Evolutionary conservation across 2,888 invertebrate species (phyloP), one percentile per base, ranked within the genome.

Genomic region (Selenia dentaria): DNA sequence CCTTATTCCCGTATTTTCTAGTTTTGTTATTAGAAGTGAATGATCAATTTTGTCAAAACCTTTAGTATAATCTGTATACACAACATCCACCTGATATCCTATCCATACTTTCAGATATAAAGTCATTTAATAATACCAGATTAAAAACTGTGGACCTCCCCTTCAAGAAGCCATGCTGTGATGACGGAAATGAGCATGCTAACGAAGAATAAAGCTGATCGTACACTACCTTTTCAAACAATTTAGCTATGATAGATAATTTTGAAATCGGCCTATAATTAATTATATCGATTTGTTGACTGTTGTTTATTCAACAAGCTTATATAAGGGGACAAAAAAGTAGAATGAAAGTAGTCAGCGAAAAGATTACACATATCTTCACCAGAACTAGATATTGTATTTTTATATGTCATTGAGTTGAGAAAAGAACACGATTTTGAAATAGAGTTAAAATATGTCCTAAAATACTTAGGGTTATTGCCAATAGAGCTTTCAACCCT

Each of bases 51-150:
- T 13, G 14, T 29, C 29, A n/a, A 14, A 29, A n/a, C 2, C 6
- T 14, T 29, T 14, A n/a, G 13, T 29, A n/a, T 29, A 29, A 29
- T 29, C 29, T 12, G 29, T 29, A 6, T 27, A 27, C 6, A 27
- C 12, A 12, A 12, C 27, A 27, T 27, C 12, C 4, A 12, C 12
- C 12, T 11, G 27, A 11, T 3, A 27, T 12, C 27, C 27, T 12
- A 6, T 27, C 27, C 12, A 27, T 27, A 13, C n/a, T 6, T 1
- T 29, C 3, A 6, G 2, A n/a, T 8, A 14, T 14, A 14, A n/a
- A 14, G 1, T 29, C 14, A 14, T 6, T 29, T 2, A 29, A 29
- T 2, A 29, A 1, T 14, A n/a, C 14, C 5, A 9, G 8, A 6
- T 20, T 20, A 20, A 6, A 20, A n/a, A n/a, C 14, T n/a, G 13